Base-by-base conservation (phyloP, 2,888 invertebrate genomes). In the Dynastes hyllus region DNA sequence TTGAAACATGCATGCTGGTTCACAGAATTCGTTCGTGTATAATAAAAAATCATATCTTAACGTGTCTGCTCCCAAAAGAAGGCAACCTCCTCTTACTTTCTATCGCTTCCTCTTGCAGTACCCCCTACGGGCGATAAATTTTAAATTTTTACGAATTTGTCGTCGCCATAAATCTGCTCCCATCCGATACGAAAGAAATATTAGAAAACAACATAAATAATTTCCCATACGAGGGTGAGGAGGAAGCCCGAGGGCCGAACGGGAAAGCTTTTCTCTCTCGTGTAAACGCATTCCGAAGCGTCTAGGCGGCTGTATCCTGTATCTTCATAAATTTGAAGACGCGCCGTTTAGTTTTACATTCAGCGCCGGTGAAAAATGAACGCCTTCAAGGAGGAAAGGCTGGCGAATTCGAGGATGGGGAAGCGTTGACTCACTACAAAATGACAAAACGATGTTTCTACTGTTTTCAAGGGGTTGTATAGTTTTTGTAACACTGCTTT, bases 111-210 rank as follows among this genome's bases (percentile, higher is more conserved):
- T 11, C 11, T 8, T 45, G 9, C 45, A 45, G 55, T 22, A 22
- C 50, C 29, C 29, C 51, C 51, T 27, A n/a, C 51, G 51, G 29
- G 29, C 69, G 69, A 69, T 69, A 69, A 69, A 69, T 69, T 69
- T 69, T 27, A 69, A 69, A 69, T 69, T 69, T 69, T 69, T 51
- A 69, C 69, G 69, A 69, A 69, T 69, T 69, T 69, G 69, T 69
- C 69, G 69, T 69, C 69, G 51, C 51, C 51, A 69, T 69, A 69
- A 69, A 69, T 69, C 69, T 51, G 13, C 9, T 51, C 29, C 40
- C 63, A 51, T 69, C 69, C 29, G 69, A 69, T 69, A 69, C 50
- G 51, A 27, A 51, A 51, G 69, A 69, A 69, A 69, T 69, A 69
- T 69, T 69, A 69, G 51, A 51, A 69, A 69, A 69, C 69, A 69